phyloP scores from a whole-genome alignment of 2,888 invertebrate species.

The Gymnosoma rotundatum region DNA sequence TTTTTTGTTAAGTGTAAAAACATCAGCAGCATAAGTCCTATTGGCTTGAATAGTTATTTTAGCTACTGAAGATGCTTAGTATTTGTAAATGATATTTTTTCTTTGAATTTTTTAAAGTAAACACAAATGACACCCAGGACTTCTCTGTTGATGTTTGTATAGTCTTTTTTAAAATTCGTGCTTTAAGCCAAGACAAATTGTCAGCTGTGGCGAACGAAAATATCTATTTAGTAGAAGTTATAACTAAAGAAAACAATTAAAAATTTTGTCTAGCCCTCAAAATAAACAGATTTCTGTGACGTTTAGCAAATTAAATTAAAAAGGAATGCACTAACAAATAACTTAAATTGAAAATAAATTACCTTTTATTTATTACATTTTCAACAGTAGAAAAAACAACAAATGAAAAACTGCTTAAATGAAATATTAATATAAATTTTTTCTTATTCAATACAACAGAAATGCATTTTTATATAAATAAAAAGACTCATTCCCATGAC shows the following conservation, averaged over 20 bases:
- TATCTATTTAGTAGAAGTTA: slow-evolving; percentile 12
- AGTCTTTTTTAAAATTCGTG: not conserved
- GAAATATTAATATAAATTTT: slow-evolving; percentile 39
- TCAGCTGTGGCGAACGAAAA: slow-evolving; percentile 48
- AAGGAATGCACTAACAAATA: not conserved
- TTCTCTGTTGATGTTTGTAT: slow-evolving; percentile 9
- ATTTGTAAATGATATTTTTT: slow-evolving; percentile 52
- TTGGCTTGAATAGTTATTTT: not conserved
- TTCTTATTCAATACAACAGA: slow-evolving; percentile 9
- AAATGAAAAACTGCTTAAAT: slow-evolving; percentile 37
- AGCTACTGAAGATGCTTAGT: slow-evolving; percentile 35
- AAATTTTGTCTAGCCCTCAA: slow-evolving; percentile 40
- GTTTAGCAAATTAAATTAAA: not conserved
- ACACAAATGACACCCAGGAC: slow-evolving; percentile 52
- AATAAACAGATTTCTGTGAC: slow-evolving; percentile 15
- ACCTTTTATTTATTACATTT: not conserved
- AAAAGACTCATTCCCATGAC: slow-evolving; percentile 50
- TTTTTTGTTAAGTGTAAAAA: slow-evolving; percentile 33
- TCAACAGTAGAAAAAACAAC: not conserved
- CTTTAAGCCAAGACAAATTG: slow-evolving; percentile 33
- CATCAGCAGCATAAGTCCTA: slow-evolving; percentile 7
- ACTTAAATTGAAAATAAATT: not conserved
- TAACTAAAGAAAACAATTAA: slow-evolving; percentile 45
- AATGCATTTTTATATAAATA: slow-evolving; percentile 20
- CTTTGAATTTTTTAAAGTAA: slow-evolving; percentile 48